phyloP scores from a whole-genome alignment of 2,113 vertebrate species.

The Gadus chalcogrammus region DNA sequence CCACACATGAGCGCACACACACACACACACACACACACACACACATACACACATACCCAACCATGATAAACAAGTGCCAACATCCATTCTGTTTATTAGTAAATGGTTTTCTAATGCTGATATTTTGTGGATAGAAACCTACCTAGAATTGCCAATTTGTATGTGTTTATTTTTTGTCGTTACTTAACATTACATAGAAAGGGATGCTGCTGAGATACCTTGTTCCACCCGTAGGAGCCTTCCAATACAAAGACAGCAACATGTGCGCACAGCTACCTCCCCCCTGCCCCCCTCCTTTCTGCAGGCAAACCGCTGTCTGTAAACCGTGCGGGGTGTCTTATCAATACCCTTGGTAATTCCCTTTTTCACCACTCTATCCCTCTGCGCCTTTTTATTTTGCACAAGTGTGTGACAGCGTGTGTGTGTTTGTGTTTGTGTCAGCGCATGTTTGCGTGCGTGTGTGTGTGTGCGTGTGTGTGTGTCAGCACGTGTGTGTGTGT shows the following conservation, averaged over 20 bases:
- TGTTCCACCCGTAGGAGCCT: too few species aligned
- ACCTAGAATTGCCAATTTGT: too few species aligned
- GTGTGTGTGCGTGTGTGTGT: neutral
- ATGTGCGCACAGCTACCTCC: neutral
- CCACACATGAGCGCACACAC: neutral
- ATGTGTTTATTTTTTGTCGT: too few species aligned
- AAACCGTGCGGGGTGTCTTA: constrained; percentile 26
- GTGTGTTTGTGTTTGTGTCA: neutral
- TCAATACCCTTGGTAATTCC: constrained; percentile 24
- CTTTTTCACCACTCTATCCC: constrained; percentile 7
- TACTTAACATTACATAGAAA: too few species aligned
- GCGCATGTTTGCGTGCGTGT: neutral
- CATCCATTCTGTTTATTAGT: neutral
- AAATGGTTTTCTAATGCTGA: too few species aligned
- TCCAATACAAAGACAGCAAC: too few species aligned
- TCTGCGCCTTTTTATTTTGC: too few species aligned
- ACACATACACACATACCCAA: constrained; percentile 2
- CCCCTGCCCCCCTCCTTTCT: neutral
- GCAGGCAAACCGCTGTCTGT: too few species aligned
- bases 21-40: constrained; percentile 28
- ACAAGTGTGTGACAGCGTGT: neutral
- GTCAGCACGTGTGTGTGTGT: neutral
- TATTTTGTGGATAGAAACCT: too few species aligned
- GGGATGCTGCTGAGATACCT: too few species aligned
- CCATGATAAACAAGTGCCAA: neutral